Evolutionary conservation across 2,888 invertebrate genomes (phyloP).

Genomic region (Idaea aversata): DNA sequence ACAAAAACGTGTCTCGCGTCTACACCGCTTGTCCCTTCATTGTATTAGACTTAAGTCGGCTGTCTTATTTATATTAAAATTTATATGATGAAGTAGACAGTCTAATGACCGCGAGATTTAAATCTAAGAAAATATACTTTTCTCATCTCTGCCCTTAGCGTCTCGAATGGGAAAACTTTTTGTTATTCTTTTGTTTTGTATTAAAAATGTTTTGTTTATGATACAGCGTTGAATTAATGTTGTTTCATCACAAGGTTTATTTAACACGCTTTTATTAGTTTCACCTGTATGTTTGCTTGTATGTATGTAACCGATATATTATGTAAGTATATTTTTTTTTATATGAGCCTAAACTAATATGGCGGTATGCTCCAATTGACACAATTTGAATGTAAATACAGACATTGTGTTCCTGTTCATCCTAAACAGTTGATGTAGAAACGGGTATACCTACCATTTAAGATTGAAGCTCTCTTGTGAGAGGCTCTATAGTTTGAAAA

Average conservation of each 20-base stretch:
- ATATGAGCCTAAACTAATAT: too few relatives aligned
- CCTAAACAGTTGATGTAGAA: too few relatives aligned
- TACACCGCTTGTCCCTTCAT: not conserved
- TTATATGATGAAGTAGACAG: constrained; percentile 35
- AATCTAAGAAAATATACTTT: constrained; percentile 55
- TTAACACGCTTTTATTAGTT: too few relatives aligned
- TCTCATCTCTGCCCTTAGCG: constrained; percentile 38
- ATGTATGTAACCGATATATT: too few relatives aligned
- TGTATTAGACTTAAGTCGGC: not conserved
- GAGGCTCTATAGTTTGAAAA: too few relatives aligned
- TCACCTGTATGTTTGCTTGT: too few relatives aligned
- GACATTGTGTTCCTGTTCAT: too few relatives aligned
- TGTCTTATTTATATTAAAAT: constrained; percentile 4
- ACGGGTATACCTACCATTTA: too few relatives aligned
- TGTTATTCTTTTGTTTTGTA: constrained; percentile 42
- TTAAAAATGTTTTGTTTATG: constrained; percentile 29
- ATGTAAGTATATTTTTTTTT: too few relatives aligned
- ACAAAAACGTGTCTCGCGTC: not conserved
- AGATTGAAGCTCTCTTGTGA: too few relatives aligned
- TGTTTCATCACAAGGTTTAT: constrained; percentile 5
- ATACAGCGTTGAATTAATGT: constrained; percentile 20
- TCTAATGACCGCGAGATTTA: constrained; percentile 68
- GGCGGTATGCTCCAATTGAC: too few relatives aligned
- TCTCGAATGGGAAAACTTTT: constrained; percentile 62
- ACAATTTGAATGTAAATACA: too few relatives aligned